These are phyloP conservation scores for Euclidia mi DNA, from an alignment of 2,888 invertebrate genomes.

Conservation along the genomic window DNA sequence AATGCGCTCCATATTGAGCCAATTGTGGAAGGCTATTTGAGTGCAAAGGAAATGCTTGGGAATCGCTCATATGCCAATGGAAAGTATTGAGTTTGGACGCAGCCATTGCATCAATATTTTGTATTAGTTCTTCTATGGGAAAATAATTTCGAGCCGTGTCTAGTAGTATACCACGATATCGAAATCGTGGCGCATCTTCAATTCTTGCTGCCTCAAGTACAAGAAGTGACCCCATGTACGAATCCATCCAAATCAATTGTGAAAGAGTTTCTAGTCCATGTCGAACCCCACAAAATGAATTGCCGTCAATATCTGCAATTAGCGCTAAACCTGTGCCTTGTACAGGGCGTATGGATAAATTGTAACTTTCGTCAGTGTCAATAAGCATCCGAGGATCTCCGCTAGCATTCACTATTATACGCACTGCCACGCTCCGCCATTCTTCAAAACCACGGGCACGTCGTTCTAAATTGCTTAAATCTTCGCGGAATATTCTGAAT, in stretches of 20 bases:
- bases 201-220: conserved; percentile 91
- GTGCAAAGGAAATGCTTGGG: conserved; percentile 96
- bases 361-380: conserved; percentile 93
- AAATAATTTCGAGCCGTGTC: conserved; percentile 97
- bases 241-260: conserved; percentile 95
- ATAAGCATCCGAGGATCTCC: conserved; percentile 89
- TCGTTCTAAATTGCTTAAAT: conserved; percentile 79
- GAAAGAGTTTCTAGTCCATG: conserved; percentile 93
- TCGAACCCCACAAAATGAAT: conserved; percentile 93
- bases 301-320: conserved; percentile 90
- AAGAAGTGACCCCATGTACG: conserved; percentile 88
- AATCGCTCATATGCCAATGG: conserved; percentile 97
- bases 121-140: conserved; percentile 92
- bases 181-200: conserved; percentile 93
- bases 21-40: conserved; percentile 93
- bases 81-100: conserved; percentile 96
- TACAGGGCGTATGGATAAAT: conserved; percentile 88
- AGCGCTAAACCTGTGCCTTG: conserved; percentile 78
- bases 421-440: conserved; percentile 79
- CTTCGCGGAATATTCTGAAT: conserved; percentile 83
- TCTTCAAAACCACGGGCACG: conserved; percentile 68
- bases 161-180: conserved; percentile 95
- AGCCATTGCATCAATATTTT: conserved; percentile 95
- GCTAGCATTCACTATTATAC: conserved; percentile 82
- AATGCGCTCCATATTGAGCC: conserved; percentile 94